These are phyloP conservation scores for Atta cephalotes DNA, from an alignment of 1,140 invertebrate genomes.

Conservation along the genomic window DNA sequence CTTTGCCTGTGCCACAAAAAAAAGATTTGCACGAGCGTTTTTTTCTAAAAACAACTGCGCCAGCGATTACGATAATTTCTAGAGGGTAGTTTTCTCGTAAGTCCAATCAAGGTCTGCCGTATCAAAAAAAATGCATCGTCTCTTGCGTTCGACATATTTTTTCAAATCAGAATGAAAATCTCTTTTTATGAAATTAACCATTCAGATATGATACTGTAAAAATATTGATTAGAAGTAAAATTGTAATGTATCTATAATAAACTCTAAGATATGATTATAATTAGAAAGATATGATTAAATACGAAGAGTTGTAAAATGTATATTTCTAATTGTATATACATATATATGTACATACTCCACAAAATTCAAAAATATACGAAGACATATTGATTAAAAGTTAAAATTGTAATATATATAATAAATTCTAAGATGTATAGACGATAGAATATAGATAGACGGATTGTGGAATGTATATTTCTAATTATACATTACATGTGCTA, in stretches of 20 bases:
- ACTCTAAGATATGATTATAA: background rate
- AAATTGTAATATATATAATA: background rate
- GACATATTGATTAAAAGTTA: background rate
- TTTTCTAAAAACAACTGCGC: slow-evolving; percentile 36
- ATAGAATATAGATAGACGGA: background rate
- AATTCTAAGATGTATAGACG: background rate
- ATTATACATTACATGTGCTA: background rate
- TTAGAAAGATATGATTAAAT: background rate
- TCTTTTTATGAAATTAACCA: slow-evolving; percentile 1
- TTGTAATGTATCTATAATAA: background rate
- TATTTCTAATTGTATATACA: background rate
- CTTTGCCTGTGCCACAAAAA: slow-evolving; percentile 33
- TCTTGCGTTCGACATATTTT: slow-evolving; percentile 5
- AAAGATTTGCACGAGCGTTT: slow-evolving; percentile 44
- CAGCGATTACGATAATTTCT: slow-evolving; percentile 56
- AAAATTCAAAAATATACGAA: too few relatives aligned
- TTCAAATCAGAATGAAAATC: background rate
- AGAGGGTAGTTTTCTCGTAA: slow-evolving; percentile 35
- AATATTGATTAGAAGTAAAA: background rate
- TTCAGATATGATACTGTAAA: background rate
- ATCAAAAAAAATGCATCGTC: slow-evolving; percentile 24
- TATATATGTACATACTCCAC: too few relatives aligned
- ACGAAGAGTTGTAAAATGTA: background rate
- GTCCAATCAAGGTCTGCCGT: slow-evolving; percentile 34
- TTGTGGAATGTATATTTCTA: background rate